Conservation (phyloP, 1,140 invertebrate genomes). For the Cydia splendana region DNA sequence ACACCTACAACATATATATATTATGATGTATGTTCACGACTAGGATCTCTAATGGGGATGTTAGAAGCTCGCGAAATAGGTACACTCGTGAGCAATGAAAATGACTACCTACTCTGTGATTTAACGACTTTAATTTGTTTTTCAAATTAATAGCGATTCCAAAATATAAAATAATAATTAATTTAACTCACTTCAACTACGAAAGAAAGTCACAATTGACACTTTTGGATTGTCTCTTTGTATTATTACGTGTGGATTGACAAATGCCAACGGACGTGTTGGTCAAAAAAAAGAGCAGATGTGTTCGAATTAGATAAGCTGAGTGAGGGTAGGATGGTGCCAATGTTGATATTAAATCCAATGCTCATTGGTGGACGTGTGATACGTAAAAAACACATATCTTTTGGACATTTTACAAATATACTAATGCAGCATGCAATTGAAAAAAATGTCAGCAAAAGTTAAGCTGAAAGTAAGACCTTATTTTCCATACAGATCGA, state of each 20-base stretch:
- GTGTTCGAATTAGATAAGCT: slow-evolving; percentile 23
- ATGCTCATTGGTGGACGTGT: background rate
- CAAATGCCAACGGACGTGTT: background rate
- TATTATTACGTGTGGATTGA: slow-evolving; percentile 6
- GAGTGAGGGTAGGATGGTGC: slow-evolving; percentile 21
- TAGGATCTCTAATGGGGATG: slow-evolving; percentile 2
- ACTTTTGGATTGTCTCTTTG: background rate
- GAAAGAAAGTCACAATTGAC: background rate
- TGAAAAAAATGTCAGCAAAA: background rate
- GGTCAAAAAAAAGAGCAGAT: slow-evolving; percentile 22
- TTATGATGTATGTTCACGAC: background rate
- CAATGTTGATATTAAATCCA: slow-evolving; percentile 28
- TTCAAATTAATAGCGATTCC: background rate
- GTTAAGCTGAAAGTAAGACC: no score
- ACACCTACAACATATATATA: slow-evolving; percentile 14
- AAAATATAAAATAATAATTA: background rate
- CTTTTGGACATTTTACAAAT: slow-evolving; percentile 1
- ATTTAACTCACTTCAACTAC: background rate
- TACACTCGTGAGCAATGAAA: background rate
- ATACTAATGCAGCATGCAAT: background rate
- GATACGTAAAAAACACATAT: background rate
- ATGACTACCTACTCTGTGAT: no score
- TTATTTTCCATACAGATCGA: no score
- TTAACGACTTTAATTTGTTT: background rate
- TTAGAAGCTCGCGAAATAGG: slow-evolving; percentile 3